phyloP scores from a whole-genome alignment of 2,113 vertebrate species.

The Poeciliopsis retropinna region DNA sequence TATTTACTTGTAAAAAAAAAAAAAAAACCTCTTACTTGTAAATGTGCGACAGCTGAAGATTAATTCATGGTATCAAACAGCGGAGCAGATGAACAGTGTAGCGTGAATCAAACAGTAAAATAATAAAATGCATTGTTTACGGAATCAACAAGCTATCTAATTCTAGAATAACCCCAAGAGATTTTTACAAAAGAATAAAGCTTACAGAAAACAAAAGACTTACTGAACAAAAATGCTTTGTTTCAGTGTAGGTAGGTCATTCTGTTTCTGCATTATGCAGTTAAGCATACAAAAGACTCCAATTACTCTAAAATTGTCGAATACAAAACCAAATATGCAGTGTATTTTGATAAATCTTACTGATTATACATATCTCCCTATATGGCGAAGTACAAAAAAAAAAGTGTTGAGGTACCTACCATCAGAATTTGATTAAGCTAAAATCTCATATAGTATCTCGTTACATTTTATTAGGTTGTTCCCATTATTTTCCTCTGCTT shows the following conservation, averaged over 20 bases:
- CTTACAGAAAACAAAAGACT: constrained; percentile 27
- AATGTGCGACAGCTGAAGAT: constrained; percentile 33
- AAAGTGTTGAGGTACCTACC: constrained; percentile 2
- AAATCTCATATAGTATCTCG: constrained; percentile 17
- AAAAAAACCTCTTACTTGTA: constrained; percentile 29
- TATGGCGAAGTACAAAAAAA: not conserved
- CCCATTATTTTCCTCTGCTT: constrained; percentile 19
- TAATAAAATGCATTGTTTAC: constrained; percentile 43
- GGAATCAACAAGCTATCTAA: constrained; percentile 54
- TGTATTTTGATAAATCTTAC: not conserved
- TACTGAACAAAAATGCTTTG: constrained; percentile 3
- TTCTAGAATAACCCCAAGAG: constrained; percentile 43
- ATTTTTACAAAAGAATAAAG: constrained; percentile 20
- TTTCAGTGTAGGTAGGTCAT: constrained; percentile 15
- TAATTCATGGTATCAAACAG: constrained; percentile 47
- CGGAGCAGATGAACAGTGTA: constrained; percentile 23
- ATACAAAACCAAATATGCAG: not conserved
- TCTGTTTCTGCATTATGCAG: constrained; percentile 3
- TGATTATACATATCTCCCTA: constrained; percentile 1
- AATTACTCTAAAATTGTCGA: constrained; percentile 1
- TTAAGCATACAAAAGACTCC: not conserved
- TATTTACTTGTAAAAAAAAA: constrained; percentile 8
- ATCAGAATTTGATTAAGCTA: not conserved
- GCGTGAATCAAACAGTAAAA: constrained; percentile 42
- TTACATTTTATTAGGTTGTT: constrained; percentile 47